Base-by-base conservation (phyloP, 2,888 invertebrate species). In the Trachelus tabidus region DNA sequence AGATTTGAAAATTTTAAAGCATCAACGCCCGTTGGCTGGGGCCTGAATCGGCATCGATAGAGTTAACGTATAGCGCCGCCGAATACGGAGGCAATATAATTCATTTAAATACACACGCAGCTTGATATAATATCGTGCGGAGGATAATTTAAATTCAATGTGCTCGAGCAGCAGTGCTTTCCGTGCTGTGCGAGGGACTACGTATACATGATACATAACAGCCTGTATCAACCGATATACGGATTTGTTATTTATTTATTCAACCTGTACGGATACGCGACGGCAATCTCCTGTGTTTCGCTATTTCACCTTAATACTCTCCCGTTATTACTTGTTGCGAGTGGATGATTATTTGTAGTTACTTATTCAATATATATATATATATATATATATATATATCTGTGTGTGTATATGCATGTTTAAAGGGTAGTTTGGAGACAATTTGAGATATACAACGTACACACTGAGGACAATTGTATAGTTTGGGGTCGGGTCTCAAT, bases 131-230 rank as follows among this genome's bases (percentile, higher is more conserved):
- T 77, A 77, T 76, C 37, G 77, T 69, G 76, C 79, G 81, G 79
- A 76, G 81, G 81, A 84, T 85, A 84, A 86, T 85, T 85, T 85
- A 84, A 85, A 85, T 85, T 85, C 85, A 85, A 86, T 85, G 85
- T 82, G 80, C 79, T 76, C 76, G 73, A 35, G 73, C 71, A 68
- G 73, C 77, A 31, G 74, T n/a, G 68, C 23, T 69, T 56, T 68
- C 71, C 69, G 71, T 69, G 68, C 69, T 56, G 73, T 71, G 31
- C 71, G 34, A 76, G 35, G 40, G 77, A 34, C 68, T 68, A 40
- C 35, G 74, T 35, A 79, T 69, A 37, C 79, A 77, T 73, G 78
- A 71, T 81, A 80, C 77, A 77, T 79, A 77, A 79, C 77, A 75
- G 73, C 73, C 75, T 75, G 77, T 75, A 79, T 71, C 77, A 37